Evolutionary conservation across 2,888 invertebrate genomes (phyloP).

Genomic region (Sturmia bella): DNA sequence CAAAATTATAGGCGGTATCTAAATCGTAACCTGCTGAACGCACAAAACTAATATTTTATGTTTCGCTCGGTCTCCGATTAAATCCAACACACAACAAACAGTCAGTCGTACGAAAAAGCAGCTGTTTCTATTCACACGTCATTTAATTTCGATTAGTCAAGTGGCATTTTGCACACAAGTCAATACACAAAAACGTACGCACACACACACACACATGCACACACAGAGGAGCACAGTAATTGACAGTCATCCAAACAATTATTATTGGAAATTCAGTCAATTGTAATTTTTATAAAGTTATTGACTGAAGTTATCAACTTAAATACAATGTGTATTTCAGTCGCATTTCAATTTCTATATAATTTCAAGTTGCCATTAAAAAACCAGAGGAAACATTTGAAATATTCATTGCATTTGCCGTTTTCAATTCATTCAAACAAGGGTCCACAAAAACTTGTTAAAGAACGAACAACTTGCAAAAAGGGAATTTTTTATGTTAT

Average conservation of each 20-base stretch:
- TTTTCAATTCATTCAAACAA: slow-evolving; percentile 13
- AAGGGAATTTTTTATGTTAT: slow-evolving; percentile 39
- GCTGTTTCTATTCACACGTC: slow-evolving; percentile 81
- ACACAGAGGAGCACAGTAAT: slow-evolving; percentile 3
- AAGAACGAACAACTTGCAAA: slow-evolving; percentile 18
- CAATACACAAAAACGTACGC: not conserved
- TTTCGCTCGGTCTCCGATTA: slow-evolving; percentile 19
- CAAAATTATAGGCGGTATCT: slow-evolving; percentile 50
- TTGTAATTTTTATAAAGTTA: slow-evolving; percentile 66
- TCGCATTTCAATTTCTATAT: slow-evolving; percentile 22
- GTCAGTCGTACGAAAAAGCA: slow-evolving; percentile 67
- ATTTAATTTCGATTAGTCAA: slow-evolving; percentile 81
- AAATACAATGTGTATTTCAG: slow-evolving; percentile 23
- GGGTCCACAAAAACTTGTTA: not conserved
- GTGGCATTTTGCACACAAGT: slow-evolving; percentile 50
- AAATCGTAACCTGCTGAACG: slow-evolving; percentile 48
- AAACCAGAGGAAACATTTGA: slow-evolving; percentile 16
- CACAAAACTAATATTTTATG: slow-evolving; percentile 44
- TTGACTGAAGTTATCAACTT: slow-evolving; percentile 49
- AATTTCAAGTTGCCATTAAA: slow-evolving; percentile 16
- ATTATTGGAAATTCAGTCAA: slow-evolving; percentile 56
- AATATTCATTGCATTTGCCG: slow-evolving; percentile 53
- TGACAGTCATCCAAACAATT: slow-evolving; percentile 52
- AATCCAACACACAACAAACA: slow-evolving; percentile 12
- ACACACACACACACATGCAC: not conserved